These are phyloP conservation scores for Orientallactaga bullata DNA, from an alignment of 2,113 vertebrate species.

Conservation along the genomic window DNA sequence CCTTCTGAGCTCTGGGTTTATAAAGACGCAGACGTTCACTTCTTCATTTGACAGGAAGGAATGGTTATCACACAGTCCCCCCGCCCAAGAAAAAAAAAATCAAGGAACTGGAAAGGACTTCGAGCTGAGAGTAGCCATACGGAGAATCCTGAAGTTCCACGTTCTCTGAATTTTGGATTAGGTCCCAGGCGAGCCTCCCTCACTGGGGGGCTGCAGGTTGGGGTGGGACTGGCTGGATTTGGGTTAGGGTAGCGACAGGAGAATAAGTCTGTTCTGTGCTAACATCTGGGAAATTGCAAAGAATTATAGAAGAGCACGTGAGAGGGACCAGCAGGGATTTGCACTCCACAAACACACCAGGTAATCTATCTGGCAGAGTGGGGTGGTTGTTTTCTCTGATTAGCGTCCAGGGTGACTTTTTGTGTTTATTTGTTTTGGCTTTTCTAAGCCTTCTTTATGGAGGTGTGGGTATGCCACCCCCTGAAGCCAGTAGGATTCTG, in stretches of 20 bases:
- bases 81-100: background rate
- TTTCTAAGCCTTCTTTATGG: slow-evolving; percentile 11
- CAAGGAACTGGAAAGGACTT: background rate
- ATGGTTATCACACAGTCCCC: background rate
- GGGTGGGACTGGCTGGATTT: slow-evolving; percentile 8
- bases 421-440: background rate
- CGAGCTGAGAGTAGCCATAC: background rate
- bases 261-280: background rate
- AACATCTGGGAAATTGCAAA: background rate
- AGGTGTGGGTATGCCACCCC: background rate
- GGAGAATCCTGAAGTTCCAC: background rate
- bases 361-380: background rate
- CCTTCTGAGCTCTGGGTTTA: background rate
- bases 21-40: background rate
- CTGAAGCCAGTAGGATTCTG: slow-evolving; percentile 16
- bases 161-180: background rate
- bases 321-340: background rate
- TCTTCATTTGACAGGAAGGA: slow-evolving; percentile 20
- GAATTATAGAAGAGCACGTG: background rate
- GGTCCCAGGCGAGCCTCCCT: background rate
- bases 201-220: background rate
- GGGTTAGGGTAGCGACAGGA: background rate
- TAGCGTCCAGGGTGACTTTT: background rate
- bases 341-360: background rate
- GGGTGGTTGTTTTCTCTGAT: background rate